Evolutionary conservation across 2,797 vertebrate genomes (phyloP), one percentile per base, ranked within the genome.

Genomic region (Mareca strepera): DNA sequence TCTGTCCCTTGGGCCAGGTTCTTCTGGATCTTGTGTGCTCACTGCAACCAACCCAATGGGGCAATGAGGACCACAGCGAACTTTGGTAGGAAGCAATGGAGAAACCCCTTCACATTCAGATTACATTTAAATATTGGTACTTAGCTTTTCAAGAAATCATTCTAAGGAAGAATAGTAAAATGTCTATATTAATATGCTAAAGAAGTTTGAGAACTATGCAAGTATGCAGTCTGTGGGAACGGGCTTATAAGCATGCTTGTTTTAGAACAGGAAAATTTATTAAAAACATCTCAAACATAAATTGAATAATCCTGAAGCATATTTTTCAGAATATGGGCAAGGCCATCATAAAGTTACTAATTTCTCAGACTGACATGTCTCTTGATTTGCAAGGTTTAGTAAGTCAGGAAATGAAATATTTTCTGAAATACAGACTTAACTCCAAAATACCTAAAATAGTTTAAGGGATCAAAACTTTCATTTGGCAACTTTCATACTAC

Each of bases 201-300:
- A 88, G 72, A 79, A 70, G 48, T 41, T 50, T 72, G 33, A 94
- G 75, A 73, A 72, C 29, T 68, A 50, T 7, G 3, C 31, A 60
- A 50, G n/a, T 14, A 63, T 10, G 35, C 23, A 78, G 66, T 60
- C 53, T 83, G 41, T 64, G 64, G 56, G 44, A 82, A 91, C 0
- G 88, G 35, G 25, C 15, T 88, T 66, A n/a, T 58, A 79, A 74
- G 62, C 9, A 39, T 28, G 31, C 41, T 90, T 82, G 41, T 35
- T 69, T 92, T 70, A 86, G 48, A 84, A 81, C 8, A 85, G 67
- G 37, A 88, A 88, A 96, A 87, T 6, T 0, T n/a, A 93, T 58
- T 83, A 70, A 92, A 95, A 94, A 44, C 59, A 86, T 69, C 58
- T 90, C 67, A 92, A 95, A 76, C 9, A 17, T 37, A 89, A 87